Evolutionary conservation across 2,113 vertebrate genomes (phyloP).

Genomic region (Meleagris gallopavo): DNA sequence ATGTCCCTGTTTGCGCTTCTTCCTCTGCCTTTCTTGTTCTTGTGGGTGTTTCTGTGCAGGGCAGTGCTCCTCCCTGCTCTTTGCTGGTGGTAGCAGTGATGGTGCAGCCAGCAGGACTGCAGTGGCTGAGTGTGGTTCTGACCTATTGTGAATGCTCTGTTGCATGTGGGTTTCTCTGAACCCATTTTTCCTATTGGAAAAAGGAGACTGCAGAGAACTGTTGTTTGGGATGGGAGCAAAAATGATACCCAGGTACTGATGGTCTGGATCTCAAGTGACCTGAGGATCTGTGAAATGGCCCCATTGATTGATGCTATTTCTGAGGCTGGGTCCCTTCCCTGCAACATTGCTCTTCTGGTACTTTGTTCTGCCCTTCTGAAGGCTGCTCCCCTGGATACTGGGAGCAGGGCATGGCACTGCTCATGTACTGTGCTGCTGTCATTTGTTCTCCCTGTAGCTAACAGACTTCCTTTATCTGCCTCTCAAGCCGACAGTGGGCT

Average conservation of each 20-base stretch:
- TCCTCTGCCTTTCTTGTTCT: neutral
- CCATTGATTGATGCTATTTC: no score
- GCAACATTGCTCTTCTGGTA: neutral
- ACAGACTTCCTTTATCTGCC: neutral
- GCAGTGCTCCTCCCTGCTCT: neutral
- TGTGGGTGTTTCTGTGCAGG: rapidly evolving
- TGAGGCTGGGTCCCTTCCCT: neutral
- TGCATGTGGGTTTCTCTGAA: neutral
- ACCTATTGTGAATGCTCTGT: no score
- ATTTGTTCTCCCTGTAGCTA: neutral
- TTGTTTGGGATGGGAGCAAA: neutral
- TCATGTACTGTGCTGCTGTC: rapidly evolving
- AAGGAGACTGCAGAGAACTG: neutral
- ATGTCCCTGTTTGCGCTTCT: neutral
- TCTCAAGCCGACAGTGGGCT: neutral
- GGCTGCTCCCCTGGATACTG: neutral
- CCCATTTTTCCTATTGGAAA: neutral
- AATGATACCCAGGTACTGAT: neutral
- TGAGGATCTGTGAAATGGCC: neutral
- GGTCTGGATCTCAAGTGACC: neutral
- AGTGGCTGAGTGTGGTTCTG: neutral
- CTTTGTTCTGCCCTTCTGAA: neutral
- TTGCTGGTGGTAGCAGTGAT: neutral
- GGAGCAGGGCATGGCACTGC: rapidly evolving
- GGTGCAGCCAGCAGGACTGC: neutral